These are phyloP conservation scores for Spinus pinus DNA, from an alignment of 2,797 vertebrate species.

Conservation along the genomic window DNA sequence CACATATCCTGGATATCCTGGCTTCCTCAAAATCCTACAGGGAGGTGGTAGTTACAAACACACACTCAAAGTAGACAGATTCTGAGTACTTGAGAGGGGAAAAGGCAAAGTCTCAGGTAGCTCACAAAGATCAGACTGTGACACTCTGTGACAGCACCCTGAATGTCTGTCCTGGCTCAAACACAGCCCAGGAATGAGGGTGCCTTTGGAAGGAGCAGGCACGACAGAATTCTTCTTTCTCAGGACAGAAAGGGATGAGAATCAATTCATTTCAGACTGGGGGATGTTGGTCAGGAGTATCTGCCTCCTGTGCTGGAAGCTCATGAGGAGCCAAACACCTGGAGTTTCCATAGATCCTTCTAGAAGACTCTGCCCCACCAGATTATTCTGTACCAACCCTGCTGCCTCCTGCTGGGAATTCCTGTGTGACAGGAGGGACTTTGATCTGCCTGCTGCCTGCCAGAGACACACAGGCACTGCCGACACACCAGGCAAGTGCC, in stretches of 20 bases:
- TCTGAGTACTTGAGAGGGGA: not conserved
- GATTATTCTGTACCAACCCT: not conserved
- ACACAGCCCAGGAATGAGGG: not conserved
- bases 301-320: not conserved
- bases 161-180: not conserved
- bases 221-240: not conserved
- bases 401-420: not conserved
- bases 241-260: not conserved
- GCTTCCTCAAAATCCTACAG: not conserved
- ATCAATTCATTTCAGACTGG: not conserved
- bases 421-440: not conserved
- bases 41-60: not conserved
- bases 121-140: not conserved
- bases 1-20: too few species aligned
- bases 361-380: accelerated
- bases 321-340: not conserved
- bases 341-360: not conserved
- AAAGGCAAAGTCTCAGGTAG: not conserved
- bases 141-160: not conserved
- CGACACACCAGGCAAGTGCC: not conserved
- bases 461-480: not conserved
- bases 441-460: not conserved
- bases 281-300: not conserved
- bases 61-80: not conserved
- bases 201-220: not conserved